Conservation (phyloP, 2,113 vertebrate genomes). For the Anas platyrhynchos region DNA sequence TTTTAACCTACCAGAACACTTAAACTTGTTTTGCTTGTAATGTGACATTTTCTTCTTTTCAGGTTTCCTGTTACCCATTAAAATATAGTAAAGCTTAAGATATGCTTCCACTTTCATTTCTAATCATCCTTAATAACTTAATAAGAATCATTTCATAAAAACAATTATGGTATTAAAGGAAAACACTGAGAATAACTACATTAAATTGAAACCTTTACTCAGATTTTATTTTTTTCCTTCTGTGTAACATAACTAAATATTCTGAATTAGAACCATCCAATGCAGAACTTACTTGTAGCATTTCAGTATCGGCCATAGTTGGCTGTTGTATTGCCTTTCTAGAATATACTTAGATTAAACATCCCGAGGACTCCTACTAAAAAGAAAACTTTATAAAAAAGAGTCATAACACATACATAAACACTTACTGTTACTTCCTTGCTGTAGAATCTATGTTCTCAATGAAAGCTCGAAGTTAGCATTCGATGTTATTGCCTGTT, state of each 20-base stretch:
- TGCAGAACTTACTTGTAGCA: background rate
- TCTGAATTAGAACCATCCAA: background rate
- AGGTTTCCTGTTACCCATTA: background rate
- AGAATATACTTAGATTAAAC: background rate
- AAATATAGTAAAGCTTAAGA: background rate
- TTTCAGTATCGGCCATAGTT: background rate
- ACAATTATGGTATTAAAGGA: background rate
- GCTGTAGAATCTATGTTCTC: slow-evolving; percentile 35
- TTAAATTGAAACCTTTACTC: background rate
- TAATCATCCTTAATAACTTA: background rate
- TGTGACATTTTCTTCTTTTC: background rate
- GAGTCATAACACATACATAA: background rate
- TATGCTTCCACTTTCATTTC: background rate
- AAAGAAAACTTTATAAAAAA: background rate
- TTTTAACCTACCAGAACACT: background rate
- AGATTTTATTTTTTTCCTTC: background rate
- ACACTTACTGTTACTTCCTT: slow-evolving; percentile 74
- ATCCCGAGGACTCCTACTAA: background rate
- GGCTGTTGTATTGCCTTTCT: background rate
- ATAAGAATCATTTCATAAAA: background rate
- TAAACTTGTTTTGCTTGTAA: background rate
- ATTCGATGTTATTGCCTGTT: slow-evolving; percentile 67
- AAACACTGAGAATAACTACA: background rate
- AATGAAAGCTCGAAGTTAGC: slow-evolving; percentile 1
- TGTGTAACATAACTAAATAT: background rate